Evolutionary conservation across 2,888 invertebrate genomes (phyloP), one percentile per base, ranked within the genome.

Genomic region (Eupithecia inturbata): DNA sequence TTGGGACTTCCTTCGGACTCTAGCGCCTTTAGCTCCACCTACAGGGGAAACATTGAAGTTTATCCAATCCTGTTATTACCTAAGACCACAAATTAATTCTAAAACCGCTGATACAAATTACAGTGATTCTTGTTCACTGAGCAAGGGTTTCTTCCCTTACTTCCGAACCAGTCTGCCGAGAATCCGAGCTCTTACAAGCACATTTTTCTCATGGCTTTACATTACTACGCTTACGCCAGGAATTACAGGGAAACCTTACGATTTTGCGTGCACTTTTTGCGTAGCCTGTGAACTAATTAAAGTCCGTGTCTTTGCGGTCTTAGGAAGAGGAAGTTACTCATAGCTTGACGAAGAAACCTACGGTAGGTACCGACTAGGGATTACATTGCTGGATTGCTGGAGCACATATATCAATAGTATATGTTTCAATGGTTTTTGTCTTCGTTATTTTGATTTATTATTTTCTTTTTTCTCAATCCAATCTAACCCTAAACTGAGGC

Each of bases 181-280:
- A 88, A 87, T 86, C 84, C 78, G 92, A 92, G 88, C 89, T 89
- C 90, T 84, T 91, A 91, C 90, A 92, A 92, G 87, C 85, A 82
- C 85, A 81, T 75, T 86, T 85, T 88, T 92, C 92, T 89, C 90
- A 90, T 86, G 87, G 81, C 66, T 66, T 66, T 66, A 26, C 36
- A 39, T 39, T 64, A 64, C 12, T 33, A 33, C 63, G 19, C 31
- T 33, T 31, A 31, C 36, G 14, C 82, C 82, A 87, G 88, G 89
- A 36, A 33, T 89, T 83, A 82, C 77, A 74, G 83, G 77, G 93
- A 93, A 93, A 87, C 93, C 92, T 80, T 77, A 71, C 70, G 79
- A 82, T 80, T 79, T 79, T 70, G 63, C 26, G 31, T 22, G 36
- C 12, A 41, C 31, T 71, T 77, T 73, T 78, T 79, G 70, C 73